A percentile compares a stretch with the other conserved stretches of the same genome.
Conservation (phyloP, 1,140 invertebrate species). For the Ctenoplectra terminalis region DNA sequence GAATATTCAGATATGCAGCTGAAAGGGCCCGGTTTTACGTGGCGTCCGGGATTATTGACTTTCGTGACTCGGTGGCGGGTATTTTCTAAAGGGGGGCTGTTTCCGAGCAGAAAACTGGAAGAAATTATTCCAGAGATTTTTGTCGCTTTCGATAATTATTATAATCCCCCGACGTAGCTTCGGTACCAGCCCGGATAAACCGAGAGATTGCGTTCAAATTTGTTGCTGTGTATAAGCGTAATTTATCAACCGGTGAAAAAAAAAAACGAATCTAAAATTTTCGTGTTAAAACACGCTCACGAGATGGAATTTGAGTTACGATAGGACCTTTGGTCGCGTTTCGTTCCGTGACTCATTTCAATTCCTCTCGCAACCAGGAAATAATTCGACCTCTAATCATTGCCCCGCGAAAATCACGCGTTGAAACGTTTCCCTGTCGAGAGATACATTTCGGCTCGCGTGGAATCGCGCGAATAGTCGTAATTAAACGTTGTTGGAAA, state of each 20-base stretch:
- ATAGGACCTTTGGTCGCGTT: neutral
- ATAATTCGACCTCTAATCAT: constrained; percentile 16
- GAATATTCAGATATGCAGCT: constrained; percentile 43
- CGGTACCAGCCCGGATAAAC: neutral
- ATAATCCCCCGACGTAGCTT: neutral
- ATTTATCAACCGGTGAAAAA: too few relatives aligned
- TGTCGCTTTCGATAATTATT: constrained; percentile 1
- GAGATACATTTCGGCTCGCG: neutral
- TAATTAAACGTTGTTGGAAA: constrained; percentile 26
- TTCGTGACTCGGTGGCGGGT: neutral
- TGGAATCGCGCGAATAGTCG: neutral
- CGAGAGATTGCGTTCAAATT: too few relatives aligned
- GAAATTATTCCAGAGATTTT: constrained; percentile 9
- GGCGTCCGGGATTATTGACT: constrained; percentile 43
- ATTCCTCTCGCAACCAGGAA: neutral
- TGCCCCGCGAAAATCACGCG: constrained; percentile 5
- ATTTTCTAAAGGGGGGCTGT: neutral
- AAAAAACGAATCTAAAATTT: neutral
- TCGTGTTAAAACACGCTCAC: too few relatives aligned
- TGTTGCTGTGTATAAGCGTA: too few relatives aligned
- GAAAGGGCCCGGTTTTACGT: constrained; percentile 24
- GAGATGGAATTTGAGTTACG: neutral
- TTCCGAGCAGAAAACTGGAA: neutral
- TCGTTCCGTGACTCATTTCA: neutral
- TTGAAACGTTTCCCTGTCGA: neutral